Evolutionary conservation across 2,113 vertebrate species (phyloP).

Genomic region (Actinemys pallida): DNA sequence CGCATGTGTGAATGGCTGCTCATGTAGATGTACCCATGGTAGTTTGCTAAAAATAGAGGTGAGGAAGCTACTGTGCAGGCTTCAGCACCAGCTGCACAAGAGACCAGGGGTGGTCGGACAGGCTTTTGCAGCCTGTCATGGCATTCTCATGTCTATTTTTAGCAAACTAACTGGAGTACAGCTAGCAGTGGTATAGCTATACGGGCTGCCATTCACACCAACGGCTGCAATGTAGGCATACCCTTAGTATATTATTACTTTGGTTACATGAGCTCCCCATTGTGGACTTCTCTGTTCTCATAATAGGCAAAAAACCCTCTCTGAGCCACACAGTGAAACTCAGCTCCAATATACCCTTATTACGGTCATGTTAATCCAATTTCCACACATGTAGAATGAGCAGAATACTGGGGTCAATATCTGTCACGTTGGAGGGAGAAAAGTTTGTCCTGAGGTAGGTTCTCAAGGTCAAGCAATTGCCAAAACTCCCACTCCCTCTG

Average conservation of each 20-base stretch:
- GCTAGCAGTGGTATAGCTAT: not conserved
- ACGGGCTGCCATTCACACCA: not conserved
- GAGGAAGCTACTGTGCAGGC: not conserved
- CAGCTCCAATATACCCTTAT: not conserved
- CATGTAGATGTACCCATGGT: not conserved
- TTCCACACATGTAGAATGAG: not conserved
- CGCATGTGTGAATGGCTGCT: not conserved
- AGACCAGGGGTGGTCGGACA: not conserved
- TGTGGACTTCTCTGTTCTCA: not conserved
- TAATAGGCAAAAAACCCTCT: not conserved
- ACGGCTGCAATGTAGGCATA: not conserved
- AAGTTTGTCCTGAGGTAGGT: not conserved
- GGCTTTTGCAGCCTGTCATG: not conserved
- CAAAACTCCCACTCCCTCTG: not conserved
- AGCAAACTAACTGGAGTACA: not conserved
- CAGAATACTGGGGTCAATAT: not conserved
- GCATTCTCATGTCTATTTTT: not conserved
- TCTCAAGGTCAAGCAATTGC: not conserved
- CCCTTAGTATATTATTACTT: too few relatives aligned
- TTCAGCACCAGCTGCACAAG: not conserved
- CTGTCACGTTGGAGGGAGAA: not conserved
- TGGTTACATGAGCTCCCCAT: not conserved
- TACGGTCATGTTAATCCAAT: not conserved
- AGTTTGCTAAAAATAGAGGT: not conserved
- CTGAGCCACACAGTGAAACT: not conserved